phyloP scores from a whole-genome alignment of 2,797 vertebrate genomes.

The Channallabes apus region DNA sequence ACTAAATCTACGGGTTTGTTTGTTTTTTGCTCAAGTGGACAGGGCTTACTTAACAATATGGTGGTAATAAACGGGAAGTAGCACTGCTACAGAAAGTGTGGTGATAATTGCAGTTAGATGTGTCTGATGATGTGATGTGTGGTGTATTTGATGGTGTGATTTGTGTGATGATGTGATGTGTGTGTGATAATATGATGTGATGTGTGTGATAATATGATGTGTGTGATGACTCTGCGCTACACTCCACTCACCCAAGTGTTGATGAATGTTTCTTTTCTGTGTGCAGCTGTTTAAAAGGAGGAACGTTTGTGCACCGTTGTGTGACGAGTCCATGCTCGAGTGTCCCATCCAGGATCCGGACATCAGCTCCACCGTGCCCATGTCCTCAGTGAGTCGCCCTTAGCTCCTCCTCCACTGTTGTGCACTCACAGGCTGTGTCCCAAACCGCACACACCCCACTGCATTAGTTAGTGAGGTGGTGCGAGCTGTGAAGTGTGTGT shows the following conservation, averaged over 20 bases:
- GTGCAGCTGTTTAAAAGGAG: constrained; percentile 87
- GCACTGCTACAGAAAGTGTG: no score
- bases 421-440: background rate
- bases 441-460: background rate
- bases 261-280: background rate
- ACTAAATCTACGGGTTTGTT: background rate
- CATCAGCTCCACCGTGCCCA: constrained; percentile 86
- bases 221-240: no score
- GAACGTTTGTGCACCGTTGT: constrained; percentile 82
- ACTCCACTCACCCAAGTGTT: background rate
- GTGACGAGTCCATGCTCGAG: constrained; percentile 87
- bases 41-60: background rate
- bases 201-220: background rate
- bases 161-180: no score
- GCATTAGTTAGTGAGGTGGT: background rate
- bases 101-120: no score
- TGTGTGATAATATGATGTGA: no score
- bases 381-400: constrained; percentile 76
- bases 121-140: no score
- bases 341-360: constrained; percentile 90
- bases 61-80: background rate
- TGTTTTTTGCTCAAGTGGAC: background rate
- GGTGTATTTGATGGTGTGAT: no score
- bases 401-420: background rate
- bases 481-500: background rate